Base-by-base conservation (phyloP, 2,113 vertebrate species). In the Laterallus jamaicensis region DNA sequence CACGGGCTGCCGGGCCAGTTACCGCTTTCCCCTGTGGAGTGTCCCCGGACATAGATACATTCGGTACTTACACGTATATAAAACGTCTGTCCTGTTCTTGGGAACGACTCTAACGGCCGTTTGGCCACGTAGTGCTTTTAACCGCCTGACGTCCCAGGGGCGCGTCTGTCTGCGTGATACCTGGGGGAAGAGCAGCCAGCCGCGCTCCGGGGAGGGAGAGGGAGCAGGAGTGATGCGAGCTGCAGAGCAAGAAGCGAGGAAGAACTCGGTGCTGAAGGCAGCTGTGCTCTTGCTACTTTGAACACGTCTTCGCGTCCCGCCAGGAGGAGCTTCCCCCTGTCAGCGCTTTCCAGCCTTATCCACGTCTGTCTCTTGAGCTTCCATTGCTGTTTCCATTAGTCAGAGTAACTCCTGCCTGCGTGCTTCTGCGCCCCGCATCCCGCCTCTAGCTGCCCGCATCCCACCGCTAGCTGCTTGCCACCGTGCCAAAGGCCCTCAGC, bases 381-480 rank as follows among this genome's bases (percentile, higher is more conserved):
- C 75, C 44, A 47, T 47, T 74, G 80, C 63, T 42, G 35, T 73
- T 90, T 50, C 69, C 28, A 13, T 60, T 29, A 85, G 69, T 22
- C 49, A 54, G 59, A 74, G 20, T 13, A 37, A 12, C 11, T 81
- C 39, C 70, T 73, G 59, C 70, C 86, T 62, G 7, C 19, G 39
- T 15, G 69, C 50, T 35, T 31, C 62, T 60, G 42, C 1, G 5
- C 77, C 37, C 42, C 0, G 0, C 44, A 21, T 63, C 49, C 58
- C 29, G 56, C 76, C 40, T 59, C 15, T 10, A 39, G 58, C 42
- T 0, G 0, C 66, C 66, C 1, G 0, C 39, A 16, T 63, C 49
- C 58, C 26, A 66, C 75, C 37, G 64, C 15, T 11, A 39, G 58
- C 42, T 0, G 0, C 66, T 67, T 8, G 18, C 31, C 16, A 3